Evolutionary conservation across 1,140 invertebrate genomes (phyloP).

Genomic region (Tigriopus japonicus): DNA sequence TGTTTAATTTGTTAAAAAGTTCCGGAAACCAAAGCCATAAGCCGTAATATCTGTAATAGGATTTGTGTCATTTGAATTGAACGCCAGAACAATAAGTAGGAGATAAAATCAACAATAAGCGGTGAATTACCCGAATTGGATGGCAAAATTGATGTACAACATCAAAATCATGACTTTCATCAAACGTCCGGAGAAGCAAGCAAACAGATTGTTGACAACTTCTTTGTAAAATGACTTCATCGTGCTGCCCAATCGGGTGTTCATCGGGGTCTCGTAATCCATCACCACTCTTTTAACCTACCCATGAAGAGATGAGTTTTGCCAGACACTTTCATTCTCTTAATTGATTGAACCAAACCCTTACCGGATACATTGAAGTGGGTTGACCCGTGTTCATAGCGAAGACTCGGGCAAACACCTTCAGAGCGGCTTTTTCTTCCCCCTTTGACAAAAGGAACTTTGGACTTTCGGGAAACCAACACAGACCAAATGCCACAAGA

Average conservation of each 20-base stretch:
- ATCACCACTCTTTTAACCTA: too few relatives aligned
- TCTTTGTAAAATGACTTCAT: neutral
- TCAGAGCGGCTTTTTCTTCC: constrained; percentile 44
- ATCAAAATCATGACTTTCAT: constrained; percentile 15
- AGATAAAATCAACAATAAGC: too few relatives aligned
- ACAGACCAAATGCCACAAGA: constrained; percentile 36
- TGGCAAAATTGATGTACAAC: constrained; percentile 19
- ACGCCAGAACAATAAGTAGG: too few relatives aligned
- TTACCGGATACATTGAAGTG: constrained; percentile 35
- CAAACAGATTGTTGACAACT: neutral
- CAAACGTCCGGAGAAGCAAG: neutral
- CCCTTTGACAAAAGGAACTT: constrained; percentile 57
- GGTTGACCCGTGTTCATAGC: constrained; percentile 41
- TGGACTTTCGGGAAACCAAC: constrained; percentile 61
- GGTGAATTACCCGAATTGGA: constrained; percentile 18
- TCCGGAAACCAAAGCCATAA: constrained; percentile 83
- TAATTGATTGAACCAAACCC: neutral
- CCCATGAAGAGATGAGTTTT: neutral
- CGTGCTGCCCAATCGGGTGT: neutral
- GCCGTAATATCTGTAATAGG: constrained; percentile 49
- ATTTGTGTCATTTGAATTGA: too few relatives aligned
- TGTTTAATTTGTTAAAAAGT: constrained; percentile 55
- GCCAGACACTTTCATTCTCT: neutral
- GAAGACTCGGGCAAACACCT: constrained; percentile 56
- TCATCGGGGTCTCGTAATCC: too few relatives aligned